Evolutionary conservation across 2,888 invertebrate genomes (phyloP), one percentile per base, ranked within the genome.

Genomic region (Caenorhabditis sp.): DNA sequence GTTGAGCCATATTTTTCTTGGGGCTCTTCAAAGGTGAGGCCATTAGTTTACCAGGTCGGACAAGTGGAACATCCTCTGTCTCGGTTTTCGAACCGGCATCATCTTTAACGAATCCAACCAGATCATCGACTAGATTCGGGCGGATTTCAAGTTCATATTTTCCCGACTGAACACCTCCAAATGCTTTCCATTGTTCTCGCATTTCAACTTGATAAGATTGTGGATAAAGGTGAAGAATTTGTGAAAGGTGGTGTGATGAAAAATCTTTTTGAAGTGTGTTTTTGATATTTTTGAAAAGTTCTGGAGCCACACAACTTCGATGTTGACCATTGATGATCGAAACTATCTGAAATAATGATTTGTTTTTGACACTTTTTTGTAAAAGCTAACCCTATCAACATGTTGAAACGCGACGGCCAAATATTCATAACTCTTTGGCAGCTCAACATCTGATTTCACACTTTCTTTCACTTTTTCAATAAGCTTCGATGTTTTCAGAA

Each of bases 191-290:
- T 24, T 67, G 58, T 19, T 69, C 67, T 1, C 64, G 26, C 61
- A 70, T 62, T 51, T 69, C 69, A 3, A 70, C 67, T 24, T 75
- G 37, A 26, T 67, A 69, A 0, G 68, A 49, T 54, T 66, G 23
- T 26, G 75, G 75, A 50, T 75, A 75, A 12, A 75, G 66, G 50
- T 67, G 67, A 37, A 75, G 67, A 61, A 75, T 69, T 55, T 70
- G 66, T 12, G 75, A 49, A 3, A 75, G 27, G 31, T 75, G 69
- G 8, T 21, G 21, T 19, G 62, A 26, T 5, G 58, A 54, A 43
- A 75, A 75, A 17, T 67, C 67, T 43, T 21, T 67, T 58, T 68
- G 63, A 12, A 62, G 54, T 4, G 66, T 54, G 17, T 58, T 67
- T 31, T 54, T 59, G 21, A 74, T 49, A 24, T 61, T 69, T 21